Evolutionary conservation across 2,888 invertebrate species (phyloP).

Genomic region (Pandemis heparana): DNA sequence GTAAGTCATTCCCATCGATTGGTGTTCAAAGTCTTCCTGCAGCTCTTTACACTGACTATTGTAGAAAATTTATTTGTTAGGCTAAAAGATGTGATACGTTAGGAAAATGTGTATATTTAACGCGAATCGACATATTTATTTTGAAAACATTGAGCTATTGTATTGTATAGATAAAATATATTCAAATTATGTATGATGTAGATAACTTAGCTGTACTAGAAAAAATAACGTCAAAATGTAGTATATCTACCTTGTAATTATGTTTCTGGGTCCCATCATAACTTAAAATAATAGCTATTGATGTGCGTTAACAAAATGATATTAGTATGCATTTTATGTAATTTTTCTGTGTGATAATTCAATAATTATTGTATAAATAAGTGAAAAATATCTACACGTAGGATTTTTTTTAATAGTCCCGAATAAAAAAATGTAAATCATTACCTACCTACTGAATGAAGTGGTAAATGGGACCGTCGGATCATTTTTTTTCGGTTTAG

Average conservation of each 20-base stretch:
- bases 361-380: conserved; percentile 7
- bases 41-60: conserved; percentile 86
- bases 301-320: neutral
- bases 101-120: conserved; percentile 71
- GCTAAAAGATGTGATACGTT: conserved; percentile 83
- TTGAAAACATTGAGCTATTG: conserved; percentile 71
- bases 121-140: conserved; percentile 60
- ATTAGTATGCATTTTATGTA: neutral
- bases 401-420: neutral
- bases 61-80: conserved; percentile 81
- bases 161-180: conserved; percentile 64
- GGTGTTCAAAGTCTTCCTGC: conserved; percentile 84
- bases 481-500: neutral
- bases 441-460: neutral
- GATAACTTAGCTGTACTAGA: conserved; percentile 58
- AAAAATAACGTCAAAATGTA: conserved; percentile 47
- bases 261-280: conserved; percentile 19
- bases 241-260: neutral
- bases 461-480: conserved; percentile 3
- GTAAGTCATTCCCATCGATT: conserved; percentile 52
- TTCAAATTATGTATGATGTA: conserved; percentile 63
- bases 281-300: neutral
- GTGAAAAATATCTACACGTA: neutral
- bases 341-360: neutral
- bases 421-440: too few species aligned